Base-by-base conservation (phyloP, 2,113 vertebrate genomes). In the Phalacrocorax brasilianus region DNA sequence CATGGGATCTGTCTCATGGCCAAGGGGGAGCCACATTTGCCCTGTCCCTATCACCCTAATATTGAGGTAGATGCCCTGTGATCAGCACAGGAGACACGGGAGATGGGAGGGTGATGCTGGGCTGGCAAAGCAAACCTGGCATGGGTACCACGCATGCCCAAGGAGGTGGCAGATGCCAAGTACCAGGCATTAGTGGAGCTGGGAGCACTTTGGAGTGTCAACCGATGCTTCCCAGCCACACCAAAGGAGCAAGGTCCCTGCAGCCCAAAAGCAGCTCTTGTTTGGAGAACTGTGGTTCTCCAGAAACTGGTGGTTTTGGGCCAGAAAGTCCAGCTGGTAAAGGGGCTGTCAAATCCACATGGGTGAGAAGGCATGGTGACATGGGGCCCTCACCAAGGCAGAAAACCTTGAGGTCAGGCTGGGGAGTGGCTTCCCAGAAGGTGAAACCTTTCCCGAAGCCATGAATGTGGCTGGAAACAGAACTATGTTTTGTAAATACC, bases 71-170 rank as follows among this genome's bases (percentile, higher is more conserved):
- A 79, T 4, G 11, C 38, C 44, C 27, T 50, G 28, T 14, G 35
- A 32, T 7, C 12, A 30, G 49, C 18, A 1, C 3, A 3, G 65
- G 56, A 78, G 58, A 56, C 30, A n/a, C 3, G 4, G 22, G 61
- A 75, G 35, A 27, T 16, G 76, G 20, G 22, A 77, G 8, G 33
- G 22, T 45, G 63, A 47, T 7, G 44, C 1, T 19, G 47, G 28
- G 23, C 44, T 73, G 62, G 61, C 68, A 87, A 84, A 88, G 23
- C 23, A 70, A 62, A 38, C 24, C 20, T 38, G 28, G 47, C 47
- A 35, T 1, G 7, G 13, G 12, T 16, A 59, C 47, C 73, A 27
- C 2, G 0, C 6, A 0, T 23, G 49, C 23, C 53, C 14, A 0
- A 38, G 52, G 50, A 74, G 53, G 23, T 20, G 38, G 19, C 11